Base-by-base conservation (phyloP, 2,797 vertebrate genomes). In the Anolis apletophallus region DNA sequence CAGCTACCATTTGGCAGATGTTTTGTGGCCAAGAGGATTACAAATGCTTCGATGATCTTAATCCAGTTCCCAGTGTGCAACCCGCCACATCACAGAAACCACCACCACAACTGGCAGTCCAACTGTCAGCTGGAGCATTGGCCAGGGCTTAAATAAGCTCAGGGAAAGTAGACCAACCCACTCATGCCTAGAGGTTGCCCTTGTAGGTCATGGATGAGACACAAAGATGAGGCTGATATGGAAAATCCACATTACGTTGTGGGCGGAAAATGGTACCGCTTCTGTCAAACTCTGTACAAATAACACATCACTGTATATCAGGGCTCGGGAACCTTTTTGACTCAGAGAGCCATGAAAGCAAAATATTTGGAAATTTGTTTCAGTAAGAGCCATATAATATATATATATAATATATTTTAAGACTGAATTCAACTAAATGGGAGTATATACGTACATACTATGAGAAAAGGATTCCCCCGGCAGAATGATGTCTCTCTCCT, bases 71-170 rank as follows among this genome's bases (percentile, higher is more conserved):
- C 93, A 93, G 91, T 91, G 92, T 93, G 94, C 36, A 2, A 88
- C 87, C 89, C 52, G 88, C 95, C 94, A 95, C 94, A 95, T 95
- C 95, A 95, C 89, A 95, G 90, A 90, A 95, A 93, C 93, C 94
- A 93, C 80, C 90, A 91, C 93, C 94, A 94, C 95, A 95, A 93
- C 89, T 95, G 94, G 93, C 94, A 93, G 90, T 90, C 90, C 87
- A 91, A 26, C 19, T 90, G 82, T 93, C 94, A 93, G 91, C 90
- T 89, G 87, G 86, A 90, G 90, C 94, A 94, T 88, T 95, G 94
- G 93, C 91, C 83, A 46, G 84, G 90, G 93, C 92, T 93, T 94
- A 93, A 94, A 94, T 93, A 89, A 95, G 90, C 81, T 88, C 83
- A 88, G 92, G 88, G 93, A 29, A 52, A 82, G 87, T 94, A 83